These are phyloP conservation scores for Scopus umbretta DNA, from an alignment of 2,113 vertebrate genomes.

Conservation along the genomic window DNA sequence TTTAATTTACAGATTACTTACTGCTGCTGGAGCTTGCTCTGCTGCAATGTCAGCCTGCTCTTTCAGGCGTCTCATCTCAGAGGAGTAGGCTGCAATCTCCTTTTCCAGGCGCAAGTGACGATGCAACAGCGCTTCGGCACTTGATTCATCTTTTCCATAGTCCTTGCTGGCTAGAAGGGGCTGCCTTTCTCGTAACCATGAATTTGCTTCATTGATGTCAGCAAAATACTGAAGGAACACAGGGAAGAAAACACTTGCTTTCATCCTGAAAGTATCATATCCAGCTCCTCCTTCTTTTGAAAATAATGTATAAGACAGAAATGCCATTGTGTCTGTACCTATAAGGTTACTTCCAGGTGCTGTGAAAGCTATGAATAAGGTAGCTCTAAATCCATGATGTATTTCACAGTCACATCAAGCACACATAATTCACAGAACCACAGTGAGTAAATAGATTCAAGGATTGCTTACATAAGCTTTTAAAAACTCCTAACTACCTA, in stretches of 20 bases:
- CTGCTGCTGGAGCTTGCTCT: conserved; percentile 66
- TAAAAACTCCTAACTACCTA: not conserved
- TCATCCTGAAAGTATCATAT: not conserved
- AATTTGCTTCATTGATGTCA: conserved; percentile 74
- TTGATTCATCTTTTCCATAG: conserved; percentile 75
- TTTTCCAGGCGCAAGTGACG: conserved; percentile 78
- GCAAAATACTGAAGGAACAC: conserved; percentile 78
- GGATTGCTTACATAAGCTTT: not conserved
- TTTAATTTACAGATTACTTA: conserved; percentile 35
- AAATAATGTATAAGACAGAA: not conserved
- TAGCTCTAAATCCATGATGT: not conserved
- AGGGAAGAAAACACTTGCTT: not conserved
- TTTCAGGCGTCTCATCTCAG: conserved; percentile 74
- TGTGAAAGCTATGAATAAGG: not conserved
- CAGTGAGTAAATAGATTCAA: not conserved
- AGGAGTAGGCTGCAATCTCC: conserved; percentile 71
- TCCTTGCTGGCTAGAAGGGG: conserved; percentile 73
- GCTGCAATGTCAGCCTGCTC: conserved; percentile 76
- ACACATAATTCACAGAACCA: not conserved
- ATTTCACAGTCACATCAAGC: not conserved
- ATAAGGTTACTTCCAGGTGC: not conserved
- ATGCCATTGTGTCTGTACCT: not conserved
- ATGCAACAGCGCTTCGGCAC: conserved; percentile 71
- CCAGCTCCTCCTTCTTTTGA: not conserved
- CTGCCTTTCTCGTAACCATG: conserved; percentile 79